Evolutionary conservation across 2,888 invertebrate species (phyloP).

Genomic region (Pycnomerus fuliginosus): DNA sequence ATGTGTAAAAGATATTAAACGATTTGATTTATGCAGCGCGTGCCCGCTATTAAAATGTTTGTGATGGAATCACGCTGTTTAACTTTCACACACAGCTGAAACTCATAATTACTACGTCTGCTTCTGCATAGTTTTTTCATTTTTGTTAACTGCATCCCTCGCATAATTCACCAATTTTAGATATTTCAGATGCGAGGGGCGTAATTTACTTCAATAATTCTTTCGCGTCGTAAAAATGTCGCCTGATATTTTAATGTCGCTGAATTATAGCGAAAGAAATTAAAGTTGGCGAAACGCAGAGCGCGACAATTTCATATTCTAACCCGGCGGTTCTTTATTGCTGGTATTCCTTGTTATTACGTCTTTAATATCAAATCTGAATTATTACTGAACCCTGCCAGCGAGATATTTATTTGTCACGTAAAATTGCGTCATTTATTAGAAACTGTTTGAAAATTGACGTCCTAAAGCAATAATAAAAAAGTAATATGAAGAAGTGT

Average conservation of each 20-base stretch:
- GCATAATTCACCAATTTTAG: slow-evolving; percentile 43
- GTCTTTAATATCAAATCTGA: slow-evolving; percentile 48
- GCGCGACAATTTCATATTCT: slow-evolving; percentile 45
- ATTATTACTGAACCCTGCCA: slow-evolving; percentile 26
- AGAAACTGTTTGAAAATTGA: slow-evolving; percentile 2
- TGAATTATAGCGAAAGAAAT: slow-evolving; percentile 49
- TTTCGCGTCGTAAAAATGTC: slow-evolving; percentile 47
- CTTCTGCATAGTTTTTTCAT: no score
- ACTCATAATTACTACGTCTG: no score
- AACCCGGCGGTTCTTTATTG: slow-evolving; percentile 44
- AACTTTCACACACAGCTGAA: slow-evolving; percentile 49
- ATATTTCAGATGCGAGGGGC: slow-evolving; percentile 47
- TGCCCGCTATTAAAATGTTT: slow-evolving; percentile 48
- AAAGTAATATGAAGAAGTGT: slow-evolving; percentile 9
- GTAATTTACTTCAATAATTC: slow-evolving; percentile 49
- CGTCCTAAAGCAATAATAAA: slow-evolving; percentile 10
- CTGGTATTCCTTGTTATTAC: slow-evolving; percentile 45
- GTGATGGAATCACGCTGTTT: slow-evolving; percentile 49
- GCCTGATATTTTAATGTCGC: slow-evolving; percentile 46
- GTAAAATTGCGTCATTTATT: no score
- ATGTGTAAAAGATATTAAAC: slow-evolving; percentile 52
- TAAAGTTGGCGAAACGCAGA: slow-evolving; percentile 41
- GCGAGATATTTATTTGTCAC: no score
- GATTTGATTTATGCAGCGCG: slow-evolving; percentile 48
- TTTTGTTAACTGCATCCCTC: no score